Evolutionary conservation across 2,113 vertebrate genomes (phyloP).

Genomic region (Muntiacus muntjak): DNA sequence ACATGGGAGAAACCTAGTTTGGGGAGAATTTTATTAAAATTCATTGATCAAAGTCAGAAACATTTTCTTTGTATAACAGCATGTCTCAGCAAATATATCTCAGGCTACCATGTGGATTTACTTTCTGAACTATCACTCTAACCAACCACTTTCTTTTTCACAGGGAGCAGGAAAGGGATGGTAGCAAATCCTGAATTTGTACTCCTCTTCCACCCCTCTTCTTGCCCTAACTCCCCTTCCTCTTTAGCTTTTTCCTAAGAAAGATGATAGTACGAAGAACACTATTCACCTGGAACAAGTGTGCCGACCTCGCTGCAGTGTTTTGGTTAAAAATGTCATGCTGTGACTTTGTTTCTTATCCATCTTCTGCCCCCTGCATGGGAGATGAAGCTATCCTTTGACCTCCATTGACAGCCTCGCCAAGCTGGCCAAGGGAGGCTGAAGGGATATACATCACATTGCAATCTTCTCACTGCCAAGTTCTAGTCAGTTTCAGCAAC

Average conservation of each 20-base stretch:
- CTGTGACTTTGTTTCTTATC: background rate
- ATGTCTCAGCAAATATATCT: background rate
- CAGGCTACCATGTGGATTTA: background rate
- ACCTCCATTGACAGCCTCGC: constrained; percentile 24
- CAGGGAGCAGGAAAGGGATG: background rate
- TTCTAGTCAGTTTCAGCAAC: constrained; percentile 58
- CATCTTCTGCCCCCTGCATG: constrained; percentile 24
- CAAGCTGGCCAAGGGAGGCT: constrained; percentile 36
- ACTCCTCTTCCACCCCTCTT: background rate
- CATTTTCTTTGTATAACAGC: background rate
- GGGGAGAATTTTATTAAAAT: constrained; percentile 34
- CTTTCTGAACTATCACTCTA: background rate
- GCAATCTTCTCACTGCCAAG: constrained; percentile 67
- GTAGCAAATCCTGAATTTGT: background rate
- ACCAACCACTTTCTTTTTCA: background rate
- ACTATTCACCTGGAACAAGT: background rate
- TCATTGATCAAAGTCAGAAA: constrained; percentile 7
- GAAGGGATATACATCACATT: constrained; percentile 69
- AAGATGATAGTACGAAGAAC: background rate
- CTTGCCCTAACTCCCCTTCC: background rate
- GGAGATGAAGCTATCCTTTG: constrained; percentile 45
- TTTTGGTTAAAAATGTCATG: background rate
- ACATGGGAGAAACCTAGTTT: background rate
- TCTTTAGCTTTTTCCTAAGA: background rate
- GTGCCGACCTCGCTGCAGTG: background rate